Base-by-base conservation (phyloP, 1,140 invertebrate genomes). In the Temnothorax curvispinosus region DNA sequence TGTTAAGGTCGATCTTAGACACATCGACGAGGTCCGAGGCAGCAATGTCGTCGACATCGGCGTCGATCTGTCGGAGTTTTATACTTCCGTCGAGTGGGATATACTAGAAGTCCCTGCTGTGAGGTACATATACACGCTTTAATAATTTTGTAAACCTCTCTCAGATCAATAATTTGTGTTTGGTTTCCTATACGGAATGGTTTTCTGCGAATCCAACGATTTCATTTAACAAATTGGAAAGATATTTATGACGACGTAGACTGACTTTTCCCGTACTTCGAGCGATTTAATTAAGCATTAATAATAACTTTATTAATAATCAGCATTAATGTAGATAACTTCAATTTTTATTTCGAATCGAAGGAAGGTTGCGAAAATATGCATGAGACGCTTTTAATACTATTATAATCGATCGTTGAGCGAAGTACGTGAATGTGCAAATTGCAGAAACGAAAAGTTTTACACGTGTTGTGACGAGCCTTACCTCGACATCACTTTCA, bases 401-500 rank as follows among this genome's bases (percentile, higher is more conserved):
- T 65, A 35, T 65, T 65, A 7, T 15, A 13, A 69, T 18, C 62
- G 11, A 60, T 72, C 21, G 52, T 74, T 58, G 21, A 82, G 11
- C 9, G 38, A 71, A 72, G 6, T 5, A 38, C 54, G 38, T 11
- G 2, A 50, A 74, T 54, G 7, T 65, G 11, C 18, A n/a, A 32
- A 47, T 95, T 95, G 6, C 96, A 98, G 98, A 93, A 98, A 98
- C 94, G 98, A 98, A 95, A 98, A 98, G 93, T 98, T 98, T 95
- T 99, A 99, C 96, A 99, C 98, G 75, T 99, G 99, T 95, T 99
- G 99, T 95, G 97, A 98, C 94, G 98, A 99, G 95, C 98, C 98
- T 50, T 99, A 99, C 95, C 96, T 99, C 94, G 99, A 99, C 96
- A 99, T 99, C 93, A 99, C 99, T 54, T 99, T 99, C 96, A 99